Evolutionary conservation across 1,140 invertebrate species (phyloP).

Genomic region (Thaumatotibia leucotreta): DNA sequence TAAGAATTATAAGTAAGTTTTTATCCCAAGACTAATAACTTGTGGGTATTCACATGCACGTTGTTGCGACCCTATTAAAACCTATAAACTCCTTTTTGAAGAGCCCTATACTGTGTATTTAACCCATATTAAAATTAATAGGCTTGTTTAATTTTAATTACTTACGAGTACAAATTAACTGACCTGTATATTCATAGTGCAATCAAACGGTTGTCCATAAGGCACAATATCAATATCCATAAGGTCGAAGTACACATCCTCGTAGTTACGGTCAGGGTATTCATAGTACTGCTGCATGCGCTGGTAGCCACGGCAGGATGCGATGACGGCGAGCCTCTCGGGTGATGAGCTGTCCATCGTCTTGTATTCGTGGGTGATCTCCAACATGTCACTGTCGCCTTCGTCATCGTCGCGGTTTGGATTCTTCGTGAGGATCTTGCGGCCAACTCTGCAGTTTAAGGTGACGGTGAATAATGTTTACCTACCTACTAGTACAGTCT

Average conservation of each 20-base stretch:
- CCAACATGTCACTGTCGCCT: constrained; percentile 80
- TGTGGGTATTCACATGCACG: no score
- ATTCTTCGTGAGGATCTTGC: constrained; percentile 85
- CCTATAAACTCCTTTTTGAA: no score
- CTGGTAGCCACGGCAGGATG: constrained; percentile 79
- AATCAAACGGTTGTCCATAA: constrained; percentile 82
- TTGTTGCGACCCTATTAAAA: no score
- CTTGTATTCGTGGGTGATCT: constrained; percentile 85
- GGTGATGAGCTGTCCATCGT: constrained; percentile 80
- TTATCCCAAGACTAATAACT: no score
- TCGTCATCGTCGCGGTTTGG: constrained; percentile 79
- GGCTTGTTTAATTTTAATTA: no score
- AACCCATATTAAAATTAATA: no score
- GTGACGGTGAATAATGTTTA: no score
- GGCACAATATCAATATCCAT: constrained; percentile 82
- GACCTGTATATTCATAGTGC: constrained; percentile 81
- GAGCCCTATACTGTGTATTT: no score
- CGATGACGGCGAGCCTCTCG: constrained; percentile 81
- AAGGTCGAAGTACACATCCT: constrained; percentile 83
- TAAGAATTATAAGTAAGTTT: no score
- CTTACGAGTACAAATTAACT: no score
- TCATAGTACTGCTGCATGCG: constrained; percentile 79
- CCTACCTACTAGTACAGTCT: no score
- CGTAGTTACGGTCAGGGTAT: constrained; percentile 72
- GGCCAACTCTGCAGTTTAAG: constrained; percentile 82